Conservation (phyloP, 23 tunicate genomes). For the Trididemnum miniatum region DNA sequence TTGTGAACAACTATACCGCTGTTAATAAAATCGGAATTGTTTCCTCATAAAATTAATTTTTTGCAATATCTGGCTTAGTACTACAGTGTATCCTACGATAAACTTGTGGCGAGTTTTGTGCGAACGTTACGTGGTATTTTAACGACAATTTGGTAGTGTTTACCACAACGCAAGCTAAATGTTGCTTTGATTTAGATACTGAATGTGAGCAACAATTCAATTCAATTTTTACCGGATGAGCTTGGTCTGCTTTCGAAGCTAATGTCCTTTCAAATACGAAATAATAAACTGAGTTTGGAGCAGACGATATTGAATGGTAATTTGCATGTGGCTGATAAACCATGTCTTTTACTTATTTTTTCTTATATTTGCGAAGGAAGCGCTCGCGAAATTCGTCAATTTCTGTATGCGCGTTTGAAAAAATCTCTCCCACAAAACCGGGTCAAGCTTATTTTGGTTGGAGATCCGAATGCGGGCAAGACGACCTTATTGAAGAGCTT, state of each 20-base stretch:
- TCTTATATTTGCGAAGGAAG: slow-evolving; percentile 29
- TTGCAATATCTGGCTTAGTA: no score
- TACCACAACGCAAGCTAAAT: no score
- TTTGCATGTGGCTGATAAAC: no score
- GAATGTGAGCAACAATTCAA: slow-evolving; percentile 25
- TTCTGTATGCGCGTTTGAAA: slow-evolving; percentile 60
- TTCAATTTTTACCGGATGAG: slow-evolving; percentile 52
- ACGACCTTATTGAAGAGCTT: slow-evolving; percentile 51
- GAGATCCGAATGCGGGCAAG: slow-evolving; percentile 56
- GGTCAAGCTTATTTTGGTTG: slow-evolving; percentile 51
- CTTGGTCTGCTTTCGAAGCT: slow-evolving; percentile 48
- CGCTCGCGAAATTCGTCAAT: slow-evolving; percentile 42
- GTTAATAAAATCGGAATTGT: no score
- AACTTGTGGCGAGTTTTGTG: no score
- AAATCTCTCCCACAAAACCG: slow-evolving; percentile 59
- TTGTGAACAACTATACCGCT: no score
- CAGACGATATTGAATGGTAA: slow-evolving; percentile 48
- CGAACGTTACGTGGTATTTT: no score
- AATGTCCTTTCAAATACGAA: slow-evolving; percentile 31
- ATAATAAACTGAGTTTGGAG: slow-evolving; percentile 33
- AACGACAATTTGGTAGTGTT: no score
- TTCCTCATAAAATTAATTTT: no score
- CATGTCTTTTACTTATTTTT: no score
- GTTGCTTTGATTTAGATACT: slow-evolving; percentile 29
- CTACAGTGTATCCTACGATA: no score